Evolutionary conservation across 92 coral and sea anemone species (phyloP).

Genomic region (Zoanthus solanderi): DNA sequence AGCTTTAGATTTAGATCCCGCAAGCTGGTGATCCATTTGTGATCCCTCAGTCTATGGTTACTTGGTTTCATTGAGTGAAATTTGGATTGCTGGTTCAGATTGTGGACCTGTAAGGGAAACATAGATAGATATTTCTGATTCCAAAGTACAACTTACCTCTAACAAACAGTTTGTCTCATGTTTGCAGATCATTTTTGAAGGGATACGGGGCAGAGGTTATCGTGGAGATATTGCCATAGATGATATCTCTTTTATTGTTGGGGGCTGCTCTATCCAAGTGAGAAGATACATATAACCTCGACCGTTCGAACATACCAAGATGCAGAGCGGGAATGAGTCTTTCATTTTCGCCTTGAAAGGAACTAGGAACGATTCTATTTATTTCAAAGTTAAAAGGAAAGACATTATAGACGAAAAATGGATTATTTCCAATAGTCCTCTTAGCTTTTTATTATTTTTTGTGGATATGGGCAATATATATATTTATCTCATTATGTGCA

Average conservation of each 20-base stretch:
- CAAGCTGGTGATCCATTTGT: too few relatives aligned
- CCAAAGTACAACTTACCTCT: neutral
- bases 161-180: neutral
- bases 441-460: too few relatives aligned
- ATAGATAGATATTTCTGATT: neutral
- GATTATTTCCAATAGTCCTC: too few relatives aligned
- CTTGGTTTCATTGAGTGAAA: too few relatives aligned
- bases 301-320: neutral
- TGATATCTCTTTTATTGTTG: conserved; percentile 8
- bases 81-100: neutral
- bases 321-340: neutral
- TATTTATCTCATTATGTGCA: too few relatives aligned
- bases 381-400: neutral
- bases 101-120: neutral
- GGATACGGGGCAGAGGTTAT: conserved; percentile 18
- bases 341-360: neutral
- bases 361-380: neutral
- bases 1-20: too few relatives aligned
- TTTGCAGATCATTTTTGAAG: conserved; percentile 40
- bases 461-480: too few relatives aligned
- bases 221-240: conserved; percentile 39
- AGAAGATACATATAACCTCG: neutral
- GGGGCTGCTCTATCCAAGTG: conserved; percentile 24
- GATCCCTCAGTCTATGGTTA: too few relatives aligned
- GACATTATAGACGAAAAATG: too few relatives aligned